These are phyloP conservation scores for Coregonus clupeaformis DNA, from an alignment of 2,113 vertebrate genomes.

Conservation along the genomic window DNA sequence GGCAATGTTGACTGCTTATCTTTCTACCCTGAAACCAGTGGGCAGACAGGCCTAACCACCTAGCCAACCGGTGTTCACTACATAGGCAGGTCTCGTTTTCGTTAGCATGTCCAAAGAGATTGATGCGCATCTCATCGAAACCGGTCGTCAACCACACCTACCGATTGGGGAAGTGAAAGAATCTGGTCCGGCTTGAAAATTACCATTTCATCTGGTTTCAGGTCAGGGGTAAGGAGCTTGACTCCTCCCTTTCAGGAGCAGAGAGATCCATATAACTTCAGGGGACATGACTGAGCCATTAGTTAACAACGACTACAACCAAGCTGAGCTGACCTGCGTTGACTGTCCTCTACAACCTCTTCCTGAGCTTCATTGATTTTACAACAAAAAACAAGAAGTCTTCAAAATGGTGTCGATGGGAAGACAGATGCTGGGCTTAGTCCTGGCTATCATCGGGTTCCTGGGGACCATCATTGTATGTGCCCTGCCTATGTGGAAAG, in stretches of 20 bases:
- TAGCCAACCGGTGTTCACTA: not conserved
- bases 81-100: constrained; percentile 5
- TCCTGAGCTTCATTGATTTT: not conserved
- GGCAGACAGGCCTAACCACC: constrained; percentile 8
- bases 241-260: constrained; percentile 56
- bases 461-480: constrained; percentile 66
- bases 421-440: constrained; percentile 73
- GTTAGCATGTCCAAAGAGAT: constrained; percentile 1
- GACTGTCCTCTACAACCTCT: constrained; percentile 11
- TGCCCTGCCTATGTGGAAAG: constrained; percentile 74
- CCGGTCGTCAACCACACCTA: constrained; percentile 5
- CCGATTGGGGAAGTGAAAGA: constrained; percentile 35
- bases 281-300: not conserved
- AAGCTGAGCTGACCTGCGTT: constrained; percentile 14
- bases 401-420: constrained; percentile 71
- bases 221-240: constrained; percentile 20
- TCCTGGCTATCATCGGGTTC: constrained; percentile 63
- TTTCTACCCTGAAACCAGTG: constrained; percentile 26
- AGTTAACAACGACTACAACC: not conserved
- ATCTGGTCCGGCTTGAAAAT: constrained; percentile 58
- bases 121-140: constrained; percentile 62
- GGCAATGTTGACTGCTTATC: not conserved
- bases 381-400: constrained; percentile 6
- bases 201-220: constrained; percentile 47
- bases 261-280: constrained; percentile 39